These are phyloP conservation scores for Prorops nasuta DNA, from an alignment of 1,140 invertebrate genomes.

Conservation along the genomic window DNA sequence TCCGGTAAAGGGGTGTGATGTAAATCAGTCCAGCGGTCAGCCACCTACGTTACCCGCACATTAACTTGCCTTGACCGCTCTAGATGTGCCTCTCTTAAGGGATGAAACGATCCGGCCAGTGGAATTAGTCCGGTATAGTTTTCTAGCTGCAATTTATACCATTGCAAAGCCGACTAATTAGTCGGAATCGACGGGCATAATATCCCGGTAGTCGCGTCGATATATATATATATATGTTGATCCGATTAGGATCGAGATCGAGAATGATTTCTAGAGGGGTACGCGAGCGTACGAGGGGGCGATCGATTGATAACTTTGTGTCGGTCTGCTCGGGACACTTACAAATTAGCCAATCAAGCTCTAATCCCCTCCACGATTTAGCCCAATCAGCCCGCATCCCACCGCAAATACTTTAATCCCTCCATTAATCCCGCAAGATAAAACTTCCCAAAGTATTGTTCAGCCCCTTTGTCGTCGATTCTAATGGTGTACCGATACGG, in stretches of 20 bases:
- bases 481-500: conserved; percentile 19
- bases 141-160: too few species aligned
- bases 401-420: conserved; percentile 56
- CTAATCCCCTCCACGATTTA: conserved; percentile 52
- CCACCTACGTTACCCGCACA: conserved; percentile 40
- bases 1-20: conserved; percentile 42
- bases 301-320: conserved; percentile 51
- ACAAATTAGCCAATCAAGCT: conserved; percentile 59
- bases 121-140: too few species aligned
- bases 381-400: conserved; percentile 51
- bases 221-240: too few species aligned
- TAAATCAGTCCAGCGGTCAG: conserved; percentile 50
- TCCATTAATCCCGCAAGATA: conserved; percentile 56
- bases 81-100: conserved; percentile 11
- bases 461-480: conserved; percentile 51
- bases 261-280: background rate
- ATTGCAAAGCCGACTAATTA: too few species aligned
- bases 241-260: too few species aligned
- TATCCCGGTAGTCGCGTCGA: too few species aligned
- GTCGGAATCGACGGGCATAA: too few species aligned
- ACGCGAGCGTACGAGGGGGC: conserved; percentile 11
- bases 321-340: conserved; percentile 52
- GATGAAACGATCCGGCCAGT: background rate
- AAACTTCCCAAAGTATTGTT: conserved; percentile 50
- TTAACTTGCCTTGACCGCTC: conserved; percentile 40